Evolutionary conservation across 2,113 vertebrate species (phyloP).

Genomic region (Arenaria interpres): DNA sequence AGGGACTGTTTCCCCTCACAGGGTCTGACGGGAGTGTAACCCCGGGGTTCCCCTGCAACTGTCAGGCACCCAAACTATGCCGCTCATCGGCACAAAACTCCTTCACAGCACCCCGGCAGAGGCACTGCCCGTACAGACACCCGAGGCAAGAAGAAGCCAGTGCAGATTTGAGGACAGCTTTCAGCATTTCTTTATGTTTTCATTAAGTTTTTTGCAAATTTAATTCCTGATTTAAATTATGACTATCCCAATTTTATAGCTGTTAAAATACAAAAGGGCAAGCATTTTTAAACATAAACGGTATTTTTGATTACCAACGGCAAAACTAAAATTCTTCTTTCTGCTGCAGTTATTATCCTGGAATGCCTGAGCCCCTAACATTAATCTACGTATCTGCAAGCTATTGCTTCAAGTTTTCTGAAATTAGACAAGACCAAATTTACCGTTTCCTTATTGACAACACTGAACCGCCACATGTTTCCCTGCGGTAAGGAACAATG

Average conservation of each 20-base stretch:
- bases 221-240: background rate
- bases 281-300: background rate
- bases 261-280: background rate
- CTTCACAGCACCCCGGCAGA: background rate
- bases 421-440: background rate
- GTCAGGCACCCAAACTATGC: background rate
- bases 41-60: too few species aligned
- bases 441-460: background rate
- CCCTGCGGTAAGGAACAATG: background rate
- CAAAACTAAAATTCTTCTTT: background rate
- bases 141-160: background rate
- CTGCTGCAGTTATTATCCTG: background rate
- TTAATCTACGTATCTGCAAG: background rate
- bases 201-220: background rate
- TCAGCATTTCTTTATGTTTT: background rate
- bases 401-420: background rate
- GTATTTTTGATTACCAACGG: background rate
- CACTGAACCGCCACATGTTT: background rate
- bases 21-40: background rate
- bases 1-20: background rate
- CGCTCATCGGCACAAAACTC: rapidly evolving
- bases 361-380: background rate
- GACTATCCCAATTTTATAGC: rapidly evolving
- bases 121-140: background rate
- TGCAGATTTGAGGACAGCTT: background rate